These are phyloP conservation scores for Coptotermes formosanus DNA, from an alignment of 1,140 invertebrate genomes.

Conservation along the genomic window DNA sequence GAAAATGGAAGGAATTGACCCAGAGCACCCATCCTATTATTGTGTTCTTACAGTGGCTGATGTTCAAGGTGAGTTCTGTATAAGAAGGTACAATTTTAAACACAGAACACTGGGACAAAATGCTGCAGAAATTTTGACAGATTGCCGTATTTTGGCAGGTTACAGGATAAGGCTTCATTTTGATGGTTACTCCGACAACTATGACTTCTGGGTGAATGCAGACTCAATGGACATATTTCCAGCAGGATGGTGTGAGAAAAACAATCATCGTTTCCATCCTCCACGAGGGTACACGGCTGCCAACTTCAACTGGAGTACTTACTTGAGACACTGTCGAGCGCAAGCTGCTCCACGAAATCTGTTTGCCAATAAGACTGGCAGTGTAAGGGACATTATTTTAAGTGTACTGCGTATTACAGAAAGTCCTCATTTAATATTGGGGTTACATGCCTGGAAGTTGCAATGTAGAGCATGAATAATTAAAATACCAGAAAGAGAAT, in stretches of 20 bases:
- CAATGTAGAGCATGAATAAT: too few relatives aligned
- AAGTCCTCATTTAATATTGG: too few relatives aligned
- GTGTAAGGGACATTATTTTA: conserved; percentile 48
- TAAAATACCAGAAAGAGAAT: too few relatives aligned
- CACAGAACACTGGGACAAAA: not conserved
- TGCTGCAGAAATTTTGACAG: too few relatives aligned
- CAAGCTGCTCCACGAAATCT: conserved; percentile 75
- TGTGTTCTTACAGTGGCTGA: conserved; percentile 86
- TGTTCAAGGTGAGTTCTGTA: conserved; percentile 54
- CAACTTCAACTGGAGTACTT: conserved; percentile 81
- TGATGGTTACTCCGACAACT: conserved; percentile 85
- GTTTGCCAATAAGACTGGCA: conserved; percentile 63
- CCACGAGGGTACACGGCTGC: conserved; percentile 64
- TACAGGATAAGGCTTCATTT: conserved; percentile 86
- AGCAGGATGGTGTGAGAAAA: conserved; percentile 88
- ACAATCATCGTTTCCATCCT: conserved; percentile 68
- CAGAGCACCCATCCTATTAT: conserved; percentile 82
- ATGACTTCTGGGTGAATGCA: conserved; percentile 93
- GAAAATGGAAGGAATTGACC: conserved; percentile 93
- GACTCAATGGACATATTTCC: conserved; percentile 90
- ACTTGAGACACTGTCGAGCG: conserved; percentile 74
- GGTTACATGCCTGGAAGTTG: too few relatives aligned
- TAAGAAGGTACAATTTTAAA: not conserved
- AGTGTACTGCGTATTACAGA: not conserved
- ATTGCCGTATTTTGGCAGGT: conserved; percentile 49